These are phyloP conservation scores for Tyria jacobaeae DNA, from an alignment of 2,888 invertebrate genomes.

Conservation along the genomic window DNA sequence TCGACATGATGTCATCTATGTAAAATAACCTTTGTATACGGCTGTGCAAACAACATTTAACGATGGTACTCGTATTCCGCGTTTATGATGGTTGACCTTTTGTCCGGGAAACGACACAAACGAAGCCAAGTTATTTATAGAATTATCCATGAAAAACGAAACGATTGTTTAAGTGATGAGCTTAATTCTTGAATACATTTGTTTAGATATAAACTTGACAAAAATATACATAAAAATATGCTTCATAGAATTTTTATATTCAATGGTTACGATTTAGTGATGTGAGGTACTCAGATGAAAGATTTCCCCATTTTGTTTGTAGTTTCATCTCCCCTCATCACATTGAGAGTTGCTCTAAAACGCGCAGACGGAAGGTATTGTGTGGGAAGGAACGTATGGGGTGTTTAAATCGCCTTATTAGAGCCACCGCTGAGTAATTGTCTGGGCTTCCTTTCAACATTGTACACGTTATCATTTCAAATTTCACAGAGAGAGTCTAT, in stretches of 20 bases:
- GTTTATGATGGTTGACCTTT: constrained; percentile 24
- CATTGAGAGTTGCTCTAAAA: constrained; percentile 67
- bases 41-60: constrained; percentile 49
- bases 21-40: constrained; percentile 46
- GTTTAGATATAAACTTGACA: too few species aligned
- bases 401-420: constrained; percentile 75
- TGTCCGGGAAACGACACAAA: constrained; percentile 26
- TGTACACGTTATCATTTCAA: constrained; percentile 62
- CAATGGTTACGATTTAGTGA: constrained; percentile 51
- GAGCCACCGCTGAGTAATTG: constrained; percentile 69
- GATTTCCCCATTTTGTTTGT: constrained; percentile 77
- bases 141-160: constrained; percentile 13
- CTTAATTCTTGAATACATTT: background rate
- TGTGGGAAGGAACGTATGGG: constrained; percentile 67
- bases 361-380: constrained; percentile 72
- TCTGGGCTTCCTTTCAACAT: constrained; percentile 62
- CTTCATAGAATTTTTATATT: constrained; percentile 28
- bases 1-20: constrained; percentile 63
- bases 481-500: constrained; percentile 54
- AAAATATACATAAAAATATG: constrained; percentile 18
- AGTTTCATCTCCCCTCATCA: constrained; percentile 70
- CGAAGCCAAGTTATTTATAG: constrained; percentile 16
- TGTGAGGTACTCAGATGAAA: constrained; percentile 72
- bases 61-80: constrained; percentile 37
- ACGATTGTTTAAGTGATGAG: background rate